phyloP scores from a whole-genome alignment of 2,113 vertebrate genomes.

The Elaphurus davidianus region DNA sequence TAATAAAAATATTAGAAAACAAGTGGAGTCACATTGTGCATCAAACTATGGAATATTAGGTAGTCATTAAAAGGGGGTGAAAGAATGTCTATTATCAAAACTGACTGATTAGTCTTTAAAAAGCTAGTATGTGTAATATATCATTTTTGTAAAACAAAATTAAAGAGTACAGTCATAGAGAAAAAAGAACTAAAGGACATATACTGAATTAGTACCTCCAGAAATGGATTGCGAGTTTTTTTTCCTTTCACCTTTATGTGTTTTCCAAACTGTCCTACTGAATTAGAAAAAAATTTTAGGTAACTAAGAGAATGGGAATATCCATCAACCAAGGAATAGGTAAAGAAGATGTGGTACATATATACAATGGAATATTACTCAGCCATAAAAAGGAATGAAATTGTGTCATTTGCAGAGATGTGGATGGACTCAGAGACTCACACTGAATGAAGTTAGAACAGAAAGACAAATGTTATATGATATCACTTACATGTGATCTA shows the following conservation, averaged over 20 bases:
- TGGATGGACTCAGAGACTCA: not conserved
- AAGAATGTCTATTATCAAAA: not conserved
- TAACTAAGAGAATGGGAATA: not conserved
- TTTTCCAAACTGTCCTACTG: constrained; percentile 1
- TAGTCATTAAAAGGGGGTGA: not conserved
- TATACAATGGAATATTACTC: not conserved
- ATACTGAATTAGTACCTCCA: not conserved
- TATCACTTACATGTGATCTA: not conserved
- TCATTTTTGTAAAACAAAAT: constrained; percentile 21
- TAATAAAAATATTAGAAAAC: not conserved
- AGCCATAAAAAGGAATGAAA: not conserved
- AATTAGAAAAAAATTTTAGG: not conserved
- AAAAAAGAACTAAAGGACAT: not conserved
- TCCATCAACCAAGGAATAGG: not conserved
- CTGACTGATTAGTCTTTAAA: not conserved
- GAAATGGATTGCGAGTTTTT: not conserved
- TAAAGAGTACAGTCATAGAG: not conserved
- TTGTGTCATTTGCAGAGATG: not conserved
- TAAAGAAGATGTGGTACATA: not conserved
- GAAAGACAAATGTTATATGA: not conserved
- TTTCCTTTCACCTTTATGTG: not conserved
- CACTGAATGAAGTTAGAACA: not conserved
- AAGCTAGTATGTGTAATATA: not conserved
- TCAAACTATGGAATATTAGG: not conserved
- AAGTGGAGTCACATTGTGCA: not conserved